Conservation (phyloP, 2,888 invertebrate genomes). For the Drosophila anomalipes region DNA sequence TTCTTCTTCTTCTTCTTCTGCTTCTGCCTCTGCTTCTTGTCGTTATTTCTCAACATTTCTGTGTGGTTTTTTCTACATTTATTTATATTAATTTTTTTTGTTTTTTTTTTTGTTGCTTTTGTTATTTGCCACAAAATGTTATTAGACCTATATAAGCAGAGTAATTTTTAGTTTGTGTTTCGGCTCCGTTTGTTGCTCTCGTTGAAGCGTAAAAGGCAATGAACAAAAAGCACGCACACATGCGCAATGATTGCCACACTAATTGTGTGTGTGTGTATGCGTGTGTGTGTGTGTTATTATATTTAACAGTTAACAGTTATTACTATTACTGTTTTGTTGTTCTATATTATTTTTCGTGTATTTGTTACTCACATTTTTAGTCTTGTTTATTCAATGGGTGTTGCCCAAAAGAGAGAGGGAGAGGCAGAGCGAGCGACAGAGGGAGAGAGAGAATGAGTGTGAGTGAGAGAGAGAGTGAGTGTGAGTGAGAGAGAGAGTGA, state of each 20-base stretch:
- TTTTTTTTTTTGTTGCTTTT: conserved; percentile 12
- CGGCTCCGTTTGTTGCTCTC: conserved; percentile 35
- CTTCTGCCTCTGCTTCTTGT: conserved; percentile 3
- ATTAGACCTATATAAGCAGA: conserved; percentile 41
- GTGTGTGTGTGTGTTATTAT: conserved; percentile 63
- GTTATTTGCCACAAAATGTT: conserved; percentile 66
- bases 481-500: conserved; percentile 8
- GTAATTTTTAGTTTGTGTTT: conserved; percentile 18
- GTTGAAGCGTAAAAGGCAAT: conserved; percentile 68
- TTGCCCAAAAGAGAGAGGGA: conserved; percentile 23
- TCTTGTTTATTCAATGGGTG: conserved; percentile 69
- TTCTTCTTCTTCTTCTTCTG: conserved; percentile 22
- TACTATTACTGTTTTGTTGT: conserved; percentile 23
- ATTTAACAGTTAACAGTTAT: conserved; percentile 78
- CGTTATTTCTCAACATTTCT: conserved; percentile 59
- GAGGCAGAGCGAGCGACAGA: conserved; percentile 1
- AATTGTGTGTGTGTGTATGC: conserved; percentile 33
- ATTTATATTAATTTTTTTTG: conserved; percentile 14
- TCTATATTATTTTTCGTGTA: conserved; percentile 44
- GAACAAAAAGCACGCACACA: conserved; percentile 67
- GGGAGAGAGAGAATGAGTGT: background rate
- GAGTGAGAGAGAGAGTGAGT: background rate
- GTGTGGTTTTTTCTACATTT: conserved; percentile 33
- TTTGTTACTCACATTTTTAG: conserved; percentile 45
- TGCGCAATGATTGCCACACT: conserved; percentile 66